Base-by-base conservation (phyloP, 2,113 vertebrate species). In the Cyprinus carpio region DNA sequence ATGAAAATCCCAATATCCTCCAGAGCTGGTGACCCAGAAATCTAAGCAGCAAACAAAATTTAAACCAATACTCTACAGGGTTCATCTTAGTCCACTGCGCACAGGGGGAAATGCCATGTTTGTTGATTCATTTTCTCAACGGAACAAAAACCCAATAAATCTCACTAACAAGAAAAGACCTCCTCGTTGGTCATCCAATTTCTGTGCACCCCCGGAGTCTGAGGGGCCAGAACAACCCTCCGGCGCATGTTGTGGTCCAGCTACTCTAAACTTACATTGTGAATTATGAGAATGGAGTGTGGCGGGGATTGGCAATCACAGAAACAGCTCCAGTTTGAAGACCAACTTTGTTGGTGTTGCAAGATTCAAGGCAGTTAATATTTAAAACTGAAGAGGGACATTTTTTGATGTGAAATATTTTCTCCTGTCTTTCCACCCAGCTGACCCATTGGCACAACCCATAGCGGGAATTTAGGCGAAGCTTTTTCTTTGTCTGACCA, bases 11-110 rank as follows among this genome's bases (percentile, higher is more conserved):
- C n/a, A 77, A 29, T 84, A 77, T 84, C 75, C 67, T 82, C 18
- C 65, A 18, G 25, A 81, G 46, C 43, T 56, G 51, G 15, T 86
- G 82, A 87, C 87, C 85, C 60, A 67, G 67, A 86, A 60, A 80
- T 51, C 64, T 31, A 69, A 82, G 75, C 43, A 83, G 54, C 27
- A 7, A 71, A 67, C 37, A n/a, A 56, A 81, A 84, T 85, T 77
- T 25, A 69, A 54, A 46, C 54, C 13, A 65, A 65, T 27, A 79
- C 62, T 82, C 49, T 71, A 84, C n/a, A 69, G 67, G 72, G 83
- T 85, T 90, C 75, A 86, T 51, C 13, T 62, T 40, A 56, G 86
- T 81, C 62, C 88, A 86, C 79, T 49, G 69, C n/a, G 64, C 62
- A 74, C 64, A 62, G 54, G 37, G 65, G 65, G 54, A 71, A 34